A percentile compares a stretch with the other conserved stretches of the same genome.
phyloP scores from a whole-genome alignment of 2,888 invertebrate species.

The Acholoe squamosa region DNA sequence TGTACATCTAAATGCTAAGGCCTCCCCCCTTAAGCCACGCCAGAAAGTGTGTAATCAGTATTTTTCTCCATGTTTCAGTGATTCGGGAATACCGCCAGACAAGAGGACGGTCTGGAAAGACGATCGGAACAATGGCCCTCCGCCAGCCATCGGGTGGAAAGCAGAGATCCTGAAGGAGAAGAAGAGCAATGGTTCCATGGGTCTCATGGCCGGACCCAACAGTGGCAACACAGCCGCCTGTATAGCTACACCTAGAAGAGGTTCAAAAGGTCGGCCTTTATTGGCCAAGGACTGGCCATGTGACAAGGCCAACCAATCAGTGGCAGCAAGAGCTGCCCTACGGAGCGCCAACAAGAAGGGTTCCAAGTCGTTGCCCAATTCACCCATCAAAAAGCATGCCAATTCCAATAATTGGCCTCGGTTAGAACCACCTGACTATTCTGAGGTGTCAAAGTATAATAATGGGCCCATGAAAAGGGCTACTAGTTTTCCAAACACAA shows the following conservation, averaged over 20 bases:
- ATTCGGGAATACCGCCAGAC: conserved; percentile 32
- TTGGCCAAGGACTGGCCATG: conserved; percentile 46
- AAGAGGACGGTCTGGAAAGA: conserved; percentile 44
- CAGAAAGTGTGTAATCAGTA: no score
- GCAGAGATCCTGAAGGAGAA: conserved; percentile 29
- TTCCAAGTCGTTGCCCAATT: conserved; percentile 58
- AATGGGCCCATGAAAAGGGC: conserved; percentile 60
- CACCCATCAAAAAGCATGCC: conserved; percentile 51
- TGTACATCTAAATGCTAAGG: neutral
- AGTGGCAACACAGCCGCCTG: conserved; percentile 42
- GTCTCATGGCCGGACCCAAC: neutral
- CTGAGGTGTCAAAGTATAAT: conserved; percentile 26
- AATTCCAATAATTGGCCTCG: conserved; percentile 22
- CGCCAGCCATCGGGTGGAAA: conserved; percentile 62
- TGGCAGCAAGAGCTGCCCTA: neutral
- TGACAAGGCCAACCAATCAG: conserved; percentile 8
- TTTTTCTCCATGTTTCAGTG: conserved; percentile 36
- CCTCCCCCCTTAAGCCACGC: no score
- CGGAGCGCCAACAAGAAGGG: conserved; percentile 36
- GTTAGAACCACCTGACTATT: neutral
- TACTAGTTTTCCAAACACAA: conserved; percentile 45
- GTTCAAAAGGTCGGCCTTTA: neutral
- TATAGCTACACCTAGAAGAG: neutral
- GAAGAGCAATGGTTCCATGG: neutral
- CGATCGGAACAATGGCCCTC: conserved; percentile 9